Evolutionary conservation across 2,797 vertebrate species (phyloP).

Genomic region (Thamnophis elegans): DNA sequence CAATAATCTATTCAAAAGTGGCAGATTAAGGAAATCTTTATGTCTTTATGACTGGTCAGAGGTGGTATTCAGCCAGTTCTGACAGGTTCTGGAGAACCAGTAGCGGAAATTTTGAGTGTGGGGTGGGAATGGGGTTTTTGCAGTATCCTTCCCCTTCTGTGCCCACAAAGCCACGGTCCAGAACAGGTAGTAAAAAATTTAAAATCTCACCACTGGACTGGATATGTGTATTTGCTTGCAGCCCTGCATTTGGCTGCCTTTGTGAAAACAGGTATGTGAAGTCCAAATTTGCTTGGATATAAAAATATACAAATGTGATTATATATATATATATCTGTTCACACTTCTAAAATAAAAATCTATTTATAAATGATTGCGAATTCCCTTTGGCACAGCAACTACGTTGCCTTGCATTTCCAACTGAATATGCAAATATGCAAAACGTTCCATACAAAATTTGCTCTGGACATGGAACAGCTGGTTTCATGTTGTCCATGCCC

Average conservation of each 20-base stretch:
- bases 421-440: not conserved
- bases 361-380: constrained; percentile 13
- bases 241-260: not conserved
- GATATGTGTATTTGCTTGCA: not conserved
- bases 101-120: no score
- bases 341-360: not conserved
- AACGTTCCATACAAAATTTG: not conserved
- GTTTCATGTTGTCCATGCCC: not conserved
- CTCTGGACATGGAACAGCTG: not conserved
- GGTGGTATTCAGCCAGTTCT: no score
- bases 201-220: not conserved
- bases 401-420: not conserved
- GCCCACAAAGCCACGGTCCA: no score
- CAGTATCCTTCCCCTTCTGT: no score
- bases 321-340: not conserved
- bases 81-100: no score
- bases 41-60: constrained; percentile 4
- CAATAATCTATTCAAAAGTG: constrained; percentile 23
- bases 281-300: not conserved
- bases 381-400: not conserved
- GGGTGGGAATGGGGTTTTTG: no score
- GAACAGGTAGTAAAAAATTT: no score
- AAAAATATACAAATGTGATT: not conserved
- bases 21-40: constrained; percentile 1
- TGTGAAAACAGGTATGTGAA: constrained; percentile 13